Evolutionary conservation across 2,888 invertebrate genomes (phyloP).

Genomic region (Noctua janthe): DNA sequence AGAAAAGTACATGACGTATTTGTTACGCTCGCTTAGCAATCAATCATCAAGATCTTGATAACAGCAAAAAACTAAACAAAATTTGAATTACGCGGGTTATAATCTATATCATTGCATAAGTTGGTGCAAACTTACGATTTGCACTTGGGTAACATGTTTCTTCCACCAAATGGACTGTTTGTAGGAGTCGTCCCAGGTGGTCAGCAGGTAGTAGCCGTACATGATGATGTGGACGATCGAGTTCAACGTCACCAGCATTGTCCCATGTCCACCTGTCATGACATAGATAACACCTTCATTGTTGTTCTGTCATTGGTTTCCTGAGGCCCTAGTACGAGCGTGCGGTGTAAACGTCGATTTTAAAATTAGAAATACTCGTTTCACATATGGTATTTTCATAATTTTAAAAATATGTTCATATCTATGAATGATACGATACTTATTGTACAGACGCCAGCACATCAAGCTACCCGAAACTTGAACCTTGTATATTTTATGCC

Average conservation of each 20-base stretch:
- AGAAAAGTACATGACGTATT: not conserved
- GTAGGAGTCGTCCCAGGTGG: constrained; percentile 93
- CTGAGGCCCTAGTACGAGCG: not conserved
- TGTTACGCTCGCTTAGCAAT: not conserved
- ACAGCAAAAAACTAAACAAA: not conserved
- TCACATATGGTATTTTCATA: too few species aligned
- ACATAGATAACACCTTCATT: constrained; percentile 19
- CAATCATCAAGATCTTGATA: not conserved
- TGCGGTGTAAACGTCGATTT: too few species aligned
- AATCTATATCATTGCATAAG: not conserved
- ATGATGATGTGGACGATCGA: constrained; percentile 94
- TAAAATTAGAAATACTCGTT: too few species aligned
- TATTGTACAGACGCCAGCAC: too few species aligned
- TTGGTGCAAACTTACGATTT: constrained; percentile 90
- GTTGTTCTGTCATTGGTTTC: not conserved
- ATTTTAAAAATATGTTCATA: too few species aligned
- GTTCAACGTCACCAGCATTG: constrained; percentile 92
- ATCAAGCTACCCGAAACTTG: too few species aligned
- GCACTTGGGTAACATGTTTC: constrained; percentile 94
- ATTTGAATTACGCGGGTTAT: not conserved
- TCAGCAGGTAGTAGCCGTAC: constrained; percentile 94
- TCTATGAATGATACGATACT: too few species aligned
- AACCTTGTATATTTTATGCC: too few species aligned
- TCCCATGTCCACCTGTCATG: constrained; percentile 91
- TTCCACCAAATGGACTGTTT: constrained; percentile 95